phyloP scores from a whole-genome alignment of 2,113 vertebrate genomes.

The Leucopsar rothschildi region DNA sequence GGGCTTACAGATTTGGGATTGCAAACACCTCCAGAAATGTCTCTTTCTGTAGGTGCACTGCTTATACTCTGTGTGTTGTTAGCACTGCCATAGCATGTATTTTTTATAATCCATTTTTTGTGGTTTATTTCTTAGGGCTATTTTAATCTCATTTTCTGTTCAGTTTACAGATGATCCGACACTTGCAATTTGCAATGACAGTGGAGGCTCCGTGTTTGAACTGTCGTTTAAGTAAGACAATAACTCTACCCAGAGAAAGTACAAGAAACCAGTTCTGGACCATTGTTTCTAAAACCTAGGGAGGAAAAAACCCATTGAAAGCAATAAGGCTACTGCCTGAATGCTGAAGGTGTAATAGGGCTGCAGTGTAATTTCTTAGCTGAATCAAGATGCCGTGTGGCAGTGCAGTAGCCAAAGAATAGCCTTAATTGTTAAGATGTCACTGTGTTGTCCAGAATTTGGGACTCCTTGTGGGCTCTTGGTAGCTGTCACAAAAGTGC shows the following conservation, averaged over 20 bases:
- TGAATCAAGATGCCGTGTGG: not conserved
- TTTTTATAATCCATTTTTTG: not conserved
- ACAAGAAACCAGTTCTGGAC: not conserved
- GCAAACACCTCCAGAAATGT: not conserved
- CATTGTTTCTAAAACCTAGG: not conserved
- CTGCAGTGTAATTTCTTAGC: not conserved
- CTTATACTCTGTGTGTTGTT: not conserved
- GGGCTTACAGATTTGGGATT: not conserved
- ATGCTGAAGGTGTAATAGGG: not conserved
- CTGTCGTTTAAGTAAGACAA: conserved; percentile 90
- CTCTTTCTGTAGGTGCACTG: not conserved
- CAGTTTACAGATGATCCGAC: conserved; percentile 98
- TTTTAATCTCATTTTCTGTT: conserved; percentile 45
- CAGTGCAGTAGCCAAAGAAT: not conserved
- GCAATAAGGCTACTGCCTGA: not conserved
- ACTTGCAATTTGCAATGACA: conserved; percentile 96
- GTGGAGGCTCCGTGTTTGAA: conserved; percentile 96
- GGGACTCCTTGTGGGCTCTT: not conserved
- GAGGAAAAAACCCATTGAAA: not conserved
- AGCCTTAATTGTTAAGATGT: not conserved
- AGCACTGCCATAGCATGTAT: not conserved
- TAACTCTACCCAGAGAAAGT: not conserved
- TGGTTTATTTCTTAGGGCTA: not conserved
- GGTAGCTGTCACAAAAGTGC: not conserved
- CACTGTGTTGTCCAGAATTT: not conserved